Evolutionary conservation across 1,140 invertebrate genomes (phyloP).

Genomic region (Anastrepha obliqua): DNA sequence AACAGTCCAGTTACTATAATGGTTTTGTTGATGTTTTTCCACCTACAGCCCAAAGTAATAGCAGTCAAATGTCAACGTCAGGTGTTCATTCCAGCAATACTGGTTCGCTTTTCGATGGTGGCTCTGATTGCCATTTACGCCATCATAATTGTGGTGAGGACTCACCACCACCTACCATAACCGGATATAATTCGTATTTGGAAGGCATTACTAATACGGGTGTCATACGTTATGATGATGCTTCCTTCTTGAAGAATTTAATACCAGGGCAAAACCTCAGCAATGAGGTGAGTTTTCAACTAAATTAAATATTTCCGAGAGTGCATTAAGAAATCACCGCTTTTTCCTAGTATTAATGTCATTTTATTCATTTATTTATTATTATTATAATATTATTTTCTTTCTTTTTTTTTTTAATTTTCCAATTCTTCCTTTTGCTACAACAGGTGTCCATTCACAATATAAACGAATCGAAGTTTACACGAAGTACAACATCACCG

Average conservation of each 20-base stretch:
- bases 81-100: slow-evolving; percentile 36
- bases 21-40: slow-evolving; percentile 68
- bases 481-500: slow-evolving; percentile 72
- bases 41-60: slow-evolving; percentile 1
- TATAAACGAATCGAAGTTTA: slow-evolving; percentile 77
- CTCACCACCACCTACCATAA: slow-evolving; percentile 72
- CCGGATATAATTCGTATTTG: slow-evolving; percentile 72
- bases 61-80: slow-evolving; percentile 47
- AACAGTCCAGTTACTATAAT: slow-evolving; percentile 72
- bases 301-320: background rate
- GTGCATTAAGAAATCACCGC: background rate
- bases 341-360: background rate
- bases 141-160: slow-evolving; percentile 68
- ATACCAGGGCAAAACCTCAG: slow-evolving; percentile 77
- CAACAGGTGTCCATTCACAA: slow-evolving; percentile 77
- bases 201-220: slow-evolving; percentile 72
- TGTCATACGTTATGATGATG: slow-evolving; percentile 72
- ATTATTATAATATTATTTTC: too few species aligned
- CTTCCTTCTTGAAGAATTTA: slow-evolving; percentile 77
- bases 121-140: slow-evolving; percentile 17
- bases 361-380: too few species aligned
- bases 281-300: slow-evolving; percentile 72
- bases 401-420: background rate
- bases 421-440: background rate
- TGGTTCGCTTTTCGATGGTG: slow-evolving; percentile 27